Evolutionary conservation across 2,888 invertebrate species (phyloP), one percentile per base, ranked within the genome.

Genomic region (Auanema sp.): DNA sequence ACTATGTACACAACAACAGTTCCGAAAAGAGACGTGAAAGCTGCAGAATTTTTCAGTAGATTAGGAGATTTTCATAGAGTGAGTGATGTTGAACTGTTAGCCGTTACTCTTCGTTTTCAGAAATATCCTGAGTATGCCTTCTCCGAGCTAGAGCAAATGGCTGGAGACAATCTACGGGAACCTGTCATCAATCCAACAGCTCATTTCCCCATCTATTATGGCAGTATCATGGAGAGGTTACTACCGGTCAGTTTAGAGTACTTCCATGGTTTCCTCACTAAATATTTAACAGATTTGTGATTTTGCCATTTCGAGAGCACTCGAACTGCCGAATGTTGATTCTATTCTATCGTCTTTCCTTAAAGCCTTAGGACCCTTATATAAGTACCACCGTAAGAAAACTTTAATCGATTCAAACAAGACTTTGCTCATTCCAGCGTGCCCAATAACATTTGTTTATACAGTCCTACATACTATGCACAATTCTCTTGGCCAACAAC

Each of bases 361-460:
- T 10, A 62, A 69, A n/a, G 51, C 60, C 1, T 64, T 80, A 18
- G 55, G 72, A 12, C 70, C 72, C n/a, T 60, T 80, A 44, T 80
- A 80, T 57, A 73, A 72, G 54, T 78, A 74, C 54, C 79, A 80
- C 55, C 78, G 78, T 78, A 57, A 65, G 71, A 58, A 23, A 53
- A 2, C n/a, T 50, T 14, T 49, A 1, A 14, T 52, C 12, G 4
- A 18, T 23, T 51, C 12, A 16, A 10, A 12, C 21, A 5, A 52
- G 16, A 25, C 21, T 24, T 23, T 24, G 10, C 25, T 24, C 55
- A 33, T 55, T 71, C 58, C 65, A 73, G 71, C 77, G 0, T 58
- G 60, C 43, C 73, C 73, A 1, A 63, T 73, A n/a, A 66, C 67
- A 24, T 72, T 75, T 53, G 67, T 75, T 49, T 77, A 77, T 58